Percentiles rank a stretch among this genome's conserved stretches.
These are phyloP conservation scores for Desoria tigrina DNA, from an alignment of 2,888 invertebrate species.

Conservation along the genomic window DNA sequence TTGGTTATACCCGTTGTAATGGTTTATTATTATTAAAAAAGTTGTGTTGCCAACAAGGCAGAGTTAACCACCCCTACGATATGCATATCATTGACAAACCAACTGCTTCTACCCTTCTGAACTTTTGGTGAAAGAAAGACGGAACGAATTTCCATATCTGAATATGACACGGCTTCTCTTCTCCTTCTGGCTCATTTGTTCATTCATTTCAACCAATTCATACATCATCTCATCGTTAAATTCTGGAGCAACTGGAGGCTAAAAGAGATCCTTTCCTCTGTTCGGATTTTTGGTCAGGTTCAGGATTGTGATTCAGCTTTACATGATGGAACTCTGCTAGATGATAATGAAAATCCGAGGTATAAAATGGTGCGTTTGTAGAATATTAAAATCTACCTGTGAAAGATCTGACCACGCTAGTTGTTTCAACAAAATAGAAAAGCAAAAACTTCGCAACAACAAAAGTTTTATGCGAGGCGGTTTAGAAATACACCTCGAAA, in stretches of 20 bases:
- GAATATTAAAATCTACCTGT: too few species aligned
- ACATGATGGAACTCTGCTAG: too few species aligned
- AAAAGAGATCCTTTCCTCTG: background rate
- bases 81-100: constrained; percentile 18
- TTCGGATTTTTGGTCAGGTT: background rate
- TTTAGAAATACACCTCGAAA: too few species aligned
- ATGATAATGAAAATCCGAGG: too few species aligned
- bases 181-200: constrained; percentile 39
- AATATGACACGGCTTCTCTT: constrained; percentile 36
- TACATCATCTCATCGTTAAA: constrained; percentile 36
- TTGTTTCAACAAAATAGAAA: too few species aligned
- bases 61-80: constrained; percentile 2
- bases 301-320: too few species aligned
- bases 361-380: too few species aligned
- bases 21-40: constrained; percentile 1
- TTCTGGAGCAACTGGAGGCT: constrained; percentile 1
- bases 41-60: too few species aligned
- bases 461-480: too few species aligned
- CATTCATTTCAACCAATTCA: constrained; percentile 35
- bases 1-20: too few species aligned
- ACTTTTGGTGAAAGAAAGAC: constrained; percentile 24
- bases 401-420: too few species aligned
- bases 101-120: constrained; percentile 31
- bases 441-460: too few species aligned
- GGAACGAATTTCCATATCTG: constrained; percentile 41